Base-by-base conservation (phyloP, 2,888 invertebrate species). In the Clistopyga incitator region DNA sequence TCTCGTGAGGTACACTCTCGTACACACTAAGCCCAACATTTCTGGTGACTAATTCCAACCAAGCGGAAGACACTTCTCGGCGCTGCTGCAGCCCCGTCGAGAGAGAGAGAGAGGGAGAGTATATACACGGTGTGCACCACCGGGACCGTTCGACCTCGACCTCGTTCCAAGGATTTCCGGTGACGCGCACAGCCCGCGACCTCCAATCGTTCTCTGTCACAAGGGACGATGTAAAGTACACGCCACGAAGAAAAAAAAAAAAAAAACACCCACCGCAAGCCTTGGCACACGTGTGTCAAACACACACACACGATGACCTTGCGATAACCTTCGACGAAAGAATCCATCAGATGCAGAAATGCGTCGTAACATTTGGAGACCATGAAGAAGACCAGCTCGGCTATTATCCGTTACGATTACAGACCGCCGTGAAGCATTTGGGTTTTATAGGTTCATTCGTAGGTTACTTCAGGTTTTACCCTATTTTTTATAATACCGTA, bases 131-230 rank as follows among this genome's bases (percentile, higher is more conserved):
- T 67, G 61, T 45, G 34, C 65, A 50, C 75, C 78, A 65, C 78
- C 75, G 70, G 74, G 79, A 84, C 61, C 54, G 71, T 77, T 82
- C 84, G 86, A 86, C 85, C 85, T 86, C 86, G 86, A 86, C 86
- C 85, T 84, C 86, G 78, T 85, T 83, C 80, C 75, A 84, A 84
- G 84, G 78, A 84, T 84, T 84, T 84, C 84, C 75, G 84, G 84
- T 45, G 78, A 81, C 59, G 75, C 75, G 84, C 29, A 29, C 64
- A 75, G 38, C 72, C 59, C 67, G 71, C 81, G 84, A 84, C 84
- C 84, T 84, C 84, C 70, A 84, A 78, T 81, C 71, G 74, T 70
- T 65, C n/a, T 75, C 56, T 50, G 74, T 75, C 78, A 71, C 84
- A 64, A 50, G 81, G 81, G 78, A 81, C 15, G 81, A 71, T 50